Percentiles rank a stretch among this genome's conserved stretches.
Evolutionary conservation across 2,888 invertebrate genomes (phyloP).

Genomic region (Melinaea marsaeus): DNA sequence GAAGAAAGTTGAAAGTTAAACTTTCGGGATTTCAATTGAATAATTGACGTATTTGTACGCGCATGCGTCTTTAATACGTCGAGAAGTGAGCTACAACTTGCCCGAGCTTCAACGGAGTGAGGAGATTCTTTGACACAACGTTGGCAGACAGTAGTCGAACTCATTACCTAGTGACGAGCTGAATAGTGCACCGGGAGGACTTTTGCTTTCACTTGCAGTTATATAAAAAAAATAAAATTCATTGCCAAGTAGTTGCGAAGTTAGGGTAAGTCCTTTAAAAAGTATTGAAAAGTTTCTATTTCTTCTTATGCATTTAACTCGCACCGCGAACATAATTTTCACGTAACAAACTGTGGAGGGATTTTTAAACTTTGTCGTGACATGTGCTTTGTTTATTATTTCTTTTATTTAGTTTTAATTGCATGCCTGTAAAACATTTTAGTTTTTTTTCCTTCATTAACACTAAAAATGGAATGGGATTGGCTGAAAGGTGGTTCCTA

Average conservation of each 20-base stretch:
- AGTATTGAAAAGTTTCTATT: conserved; percentile 10
- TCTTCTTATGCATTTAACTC: conserved; percentile 11
- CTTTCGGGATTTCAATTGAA: conserved; percentile 53
- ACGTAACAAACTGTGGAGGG: conserved; percentile 24
- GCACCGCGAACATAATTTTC: conserved; percentile 22
- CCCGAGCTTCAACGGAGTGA: conserved; percentile 22
- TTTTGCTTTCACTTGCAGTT: neutral
- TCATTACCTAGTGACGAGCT: conserved; percentile 19
- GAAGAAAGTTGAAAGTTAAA: conserved; percentile 7
- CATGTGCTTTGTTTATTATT: conserved; percentile 18
- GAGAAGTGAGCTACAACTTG: conserved; percentile 53
- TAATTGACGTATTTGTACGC: conserved; percentile 54
- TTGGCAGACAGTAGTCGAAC: conserved; percentile 21
- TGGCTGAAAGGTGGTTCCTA: conserved; percentile 79
- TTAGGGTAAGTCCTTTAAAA: conserved; percentile 17
- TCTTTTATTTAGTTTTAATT: conserved; percentile 18
- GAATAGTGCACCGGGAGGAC: conserved; percentile 11
- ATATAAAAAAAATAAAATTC: conserved; percentile 5
- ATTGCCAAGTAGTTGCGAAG: conserved; percentile 10
- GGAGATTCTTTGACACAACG: conserved; percentile 30
- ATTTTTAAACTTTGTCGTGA: conserved; percentile 26
- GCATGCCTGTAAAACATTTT: conserved; percentile 38
- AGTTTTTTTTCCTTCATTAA: conserved; percentile 47
- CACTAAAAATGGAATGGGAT: conserved; percentile 79
- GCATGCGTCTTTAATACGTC: conserved; percentile 55